These are phyloP conservation scores for Zosterops lateralis DNA, from an alignment of 2,113 vertebrate species.

Conservation along the genomic window DNA sequence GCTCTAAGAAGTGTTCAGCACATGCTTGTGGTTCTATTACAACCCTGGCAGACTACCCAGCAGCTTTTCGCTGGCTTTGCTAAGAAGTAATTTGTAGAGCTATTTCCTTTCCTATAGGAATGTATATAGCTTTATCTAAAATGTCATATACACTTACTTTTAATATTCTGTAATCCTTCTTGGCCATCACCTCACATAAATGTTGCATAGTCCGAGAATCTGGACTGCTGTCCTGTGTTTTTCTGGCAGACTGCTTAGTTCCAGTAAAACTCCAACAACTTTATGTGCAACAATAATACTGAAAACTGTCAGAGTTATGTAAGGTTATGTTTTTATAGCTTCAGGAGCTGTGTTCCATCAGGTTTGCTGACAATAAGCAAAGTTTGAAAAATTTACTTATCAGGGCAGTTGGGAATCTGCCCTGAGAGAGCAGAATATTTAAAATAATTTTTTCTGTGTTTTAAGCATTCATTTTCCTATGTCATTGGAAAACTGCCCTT, in stretches of 20 bases:
- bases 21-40: slow-evolving; percentile 41
- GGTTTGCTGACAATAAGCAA: slow-evolving; percentile 16
- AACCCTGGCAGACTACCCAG: slow-evolving; percentile 31
- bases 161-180: slow-evolving; percentile 40
- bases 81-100: slow-evolving; percentile 42
- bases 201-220: neutral
- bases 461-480: neutral
- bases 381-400: neutral
- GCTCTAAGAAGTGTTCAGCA: slow-evolving; percentile 36
- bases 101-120: slow-evolving; percentile 39
- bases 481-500: neutral
- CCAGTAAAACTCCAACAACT: neutral
- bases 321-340: neutral
- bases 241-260: slow-evolving; percentile 1
- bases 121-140: slow-evolving; percentile 36
- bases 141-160: slow-evolving; percentile 7
- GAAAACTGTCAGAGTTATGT: neutral
- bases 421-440: neutral
- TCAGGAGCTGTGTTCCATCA: neutral
- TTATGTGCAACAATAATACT: neutral
- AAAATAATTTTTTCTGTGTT: neutral
- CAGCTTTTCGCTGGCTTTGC: slow-evolving; percentile 40
- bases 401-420: neutral
- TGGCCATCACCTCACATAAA: slow-evolving; percentile 30
- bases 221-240: neutral